Percentiles rank a stretch among this genome's conserved stretches.
Conservation (phyloP, 2,797 vertebrate genomes). For the Melanogrammus aeglefinus region DNA sequence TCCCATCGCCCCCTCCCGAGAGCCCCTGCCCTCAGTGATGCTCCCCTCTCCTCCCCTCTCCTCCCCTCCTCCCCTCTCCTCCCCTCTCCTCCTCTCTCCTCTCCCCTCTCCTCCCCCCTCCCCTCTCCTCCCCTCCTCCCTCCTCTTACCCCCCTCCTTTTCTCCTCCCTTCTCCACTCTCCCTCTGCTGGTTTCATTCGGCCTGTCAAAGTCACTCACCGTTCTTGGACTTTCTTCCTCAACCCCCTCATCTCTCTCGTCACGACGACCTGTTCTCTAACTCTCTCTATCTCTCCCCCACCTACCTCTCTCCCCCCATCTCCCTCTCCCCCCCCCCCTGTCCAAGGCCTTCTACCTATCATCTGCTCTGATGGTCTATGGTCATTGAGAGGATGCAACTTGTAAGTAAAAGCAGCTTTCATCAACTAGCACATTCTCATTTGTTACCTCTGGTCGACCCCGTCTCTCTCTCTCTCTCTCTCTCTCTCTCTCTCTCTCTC, state of each 20-base stretch:
- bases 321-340: not conserved
- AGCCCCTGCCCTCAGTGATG: not conserved
- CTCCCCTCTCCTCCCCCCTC: too few relatives aligned
- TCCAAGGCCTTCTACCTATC: conserved; percentile 37
- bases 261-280: not conserved
- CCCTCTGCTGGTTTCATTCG: not conserved
- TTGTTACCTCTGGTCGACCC: not conserved
- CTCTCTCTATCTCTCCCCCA: not conserved
- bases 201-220: conserved; percentile 17
- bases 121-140: too few relatives aligned
- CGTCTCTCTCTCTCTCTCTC: conserved; percentile 2
- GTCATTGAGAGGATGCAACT: conserved; percentile 41
- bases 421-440: not conserved
- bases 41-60: too few relatives aligned
- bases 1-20: conserved; percentile 13
- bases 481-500: conserved; percentile 36
- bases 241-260: not conserved
- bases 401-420: conserved; percentile 41
- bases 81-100: conserved; percentile 24
- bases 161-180: conserved; percentile 15
- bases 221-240: not conserved
- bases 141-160: too few relatives aligned
- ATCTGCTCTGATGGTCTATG: conserved; percentile 61
- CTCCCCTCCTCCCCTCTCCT: too few relatives aligned
- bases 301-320: not conserved